Percentiles rank a stretch among this genome's conserved stretches.
These are phyloP conservation scores for Archocentrus centrarchus DNA, from an alignment of 2,113 vertebrate species.

Conservation along the genomic window DNA sequence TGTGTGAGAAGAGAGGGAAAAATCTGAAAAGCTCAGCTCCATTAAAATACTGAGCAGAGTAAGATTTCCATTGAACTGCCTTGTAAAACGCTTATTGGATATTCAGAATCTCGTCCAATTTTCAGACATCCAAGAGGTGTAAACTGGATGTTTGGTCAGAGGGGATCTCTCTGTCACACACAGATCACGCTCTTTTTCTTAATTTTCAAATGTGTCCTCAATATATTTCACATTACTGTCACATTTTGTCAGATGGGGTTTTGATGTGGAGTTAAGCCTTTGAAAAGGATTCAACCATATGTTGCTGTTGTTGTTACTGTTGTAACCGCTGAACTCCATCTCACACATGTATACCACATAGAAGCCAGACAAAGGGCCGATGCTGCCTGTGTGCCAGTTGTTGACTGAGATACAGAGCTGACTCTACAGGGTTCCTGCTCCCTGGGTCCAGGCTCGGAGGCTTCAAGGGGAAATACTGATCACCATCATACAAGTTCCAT, in stretches of 20 bases:
- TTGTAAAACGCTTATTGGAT: constrained; percentile 39
- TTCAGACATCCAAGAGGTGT: constrained; percentile 10
- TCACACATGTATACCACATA: constrained; percentile 45
- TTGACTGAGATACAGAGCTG: constrained; percentile 33
- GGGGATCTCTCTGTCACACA: background rate
- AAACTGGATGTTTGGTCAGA: constrained; percentile 15
- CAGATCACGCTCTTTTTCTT: background rate
- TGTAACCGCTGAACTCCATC: constrained; percentile 38
- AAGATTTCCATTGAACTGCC: constrained; percentile 41
- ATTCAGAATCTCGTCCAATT: background rate
- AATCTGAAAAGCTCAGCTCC: constrained; percentile 21
- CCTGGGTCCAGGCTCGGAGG: constrained; percentile 19
- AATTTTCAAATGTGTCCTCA: background rate
- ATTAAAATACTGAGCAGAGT: constrained; percentile 32
- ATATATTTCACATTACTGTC: constrained; percentile 13
- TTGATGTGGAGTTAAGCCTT: constrained; percentile 35
- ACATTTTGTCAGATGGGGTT: background rate
- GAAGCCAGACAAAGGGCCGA: constrained; percentile 11
- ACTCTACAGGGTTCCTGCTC: constrained; percentile 48
- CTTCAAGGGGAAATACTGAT: constrained; percentile 40
- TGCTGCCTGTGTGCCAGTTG: constrained; percentile 55
- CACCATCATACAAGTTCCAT: constrained; percentile 21
- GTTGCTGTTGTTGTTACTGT: constrained; percentile 45
- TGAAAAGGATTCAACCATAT: constrained; percentile 48
- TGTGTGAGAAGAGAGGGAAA: constrained; percentile 11